Conservation (phyloP, 2,113 vertebrate species). For the Pseudopodoces humilis region DNA sequence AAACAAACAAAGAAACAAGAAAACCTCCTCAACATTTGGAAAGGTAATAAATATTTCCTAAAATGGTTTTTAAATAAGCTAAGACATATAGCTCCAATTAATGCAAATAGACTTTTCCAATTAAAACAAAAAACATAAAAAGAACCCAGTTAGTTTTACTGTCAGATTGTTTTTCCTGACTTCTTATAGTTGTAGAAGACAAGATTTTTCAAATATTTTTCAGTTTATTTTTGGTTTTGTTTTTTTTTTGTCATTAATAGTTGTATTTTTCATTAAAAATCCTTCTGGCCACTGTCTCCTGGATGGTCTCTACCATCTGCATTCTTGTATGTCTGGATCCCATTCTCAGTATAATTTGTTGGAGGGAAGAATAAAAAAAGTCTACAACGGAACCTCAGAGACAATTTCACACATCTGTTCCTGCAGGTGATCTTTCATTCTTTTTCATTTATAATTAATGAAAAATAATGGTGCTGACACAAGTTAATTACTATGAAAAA, state of each 20-base stretch:
- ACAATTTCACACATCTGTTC: constrained; percentile 78
- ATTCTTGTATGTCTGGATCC: background rate
- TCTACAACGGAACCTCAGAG: constrained; percentile 39
- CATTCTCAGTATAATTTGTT: background rate
- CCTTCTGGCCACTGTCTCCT: background rate
- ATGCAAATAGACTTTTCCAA: background rate
- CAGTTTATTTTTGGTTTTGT: background rate
- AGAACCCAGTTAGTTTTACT: background rate
- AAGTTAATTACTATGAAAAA: constrained; percentile 82
- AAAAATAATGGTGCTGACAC: constrained; percentile 82
- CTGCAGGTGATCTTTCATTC: constrained; percentile 74
- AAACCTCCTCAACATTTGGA: background rate
- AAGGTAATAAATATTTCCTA: background rate
- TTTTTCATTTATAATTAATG: constrained; percentile 81
- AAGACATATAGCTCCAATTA: background rate
- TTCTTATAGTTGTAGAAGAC: background rate
- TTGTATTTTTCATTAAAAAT: background rate
- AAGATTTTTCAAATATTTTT: background rate
- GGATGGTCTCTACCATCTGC: background rate
- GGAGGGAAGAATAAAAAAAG: background rate
- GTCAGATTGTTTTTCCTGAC: background rate
- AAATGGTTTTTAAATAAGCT: background rate
- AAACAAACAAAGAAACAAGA: background rate
- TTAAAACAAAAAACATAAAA: background rate
- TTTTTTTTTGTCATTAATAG: background rate